Conservation (phyloP, 2,797 vertebrate genomes). For the Semotilus atromaculatus region DNA sequence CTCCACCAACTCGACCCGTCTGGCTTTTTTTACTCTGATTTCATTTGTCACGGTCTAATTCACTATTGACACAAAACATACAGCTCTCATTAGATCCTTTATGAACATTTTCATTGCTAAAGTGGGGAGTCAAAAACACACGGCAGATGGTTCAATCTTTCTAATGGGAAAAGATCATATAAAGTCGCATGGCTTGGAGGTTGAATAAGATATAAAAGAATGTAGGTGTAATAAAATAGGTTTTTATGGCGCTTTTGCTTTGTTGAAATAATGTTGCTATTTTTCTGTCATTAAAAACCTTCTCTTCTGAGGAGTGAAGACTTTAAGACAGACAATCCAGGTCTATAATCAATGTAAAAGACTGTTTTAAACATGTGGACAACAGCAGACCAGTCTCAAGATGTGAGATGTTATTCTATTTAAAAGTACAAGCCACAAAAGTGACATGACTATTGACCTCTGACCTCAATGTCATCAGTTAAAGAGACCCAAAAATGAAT, state of each 20-base stretch:
- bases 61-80: conserved; percentile 53
- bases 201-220: conserved; percentile 11
- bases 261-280: background rate
- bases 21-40: conserved; percentile 40
- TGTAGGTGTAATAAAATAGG: background rate
- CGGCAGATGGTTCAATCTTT: conserved; percentile 48
- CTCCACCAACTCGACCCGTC: conserved; percentile 25
- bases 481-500: background rate
- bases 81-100: conserved; percentile 53
- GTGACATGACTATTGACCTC: background rate
- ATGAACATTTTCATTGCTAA: conserved; percentile 43
- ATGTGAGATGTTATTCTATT: background rate
- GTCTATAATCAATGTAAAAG: background rate
- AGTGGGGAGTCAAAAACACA: conserved; percentile 40
- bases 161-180: conserved; percentile 33
- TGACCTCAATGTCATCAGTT: background rate
- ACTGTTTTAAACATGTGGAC: background rate
- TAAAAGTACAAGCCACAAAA: background rate
- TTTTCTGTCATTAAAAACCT: background rate
- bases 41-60: conserved; percentile 53
- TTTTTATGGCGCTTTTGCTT: conserved; percentile 18
- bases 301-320: background rate
- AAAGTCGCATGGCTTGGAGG: conserved; percentile 33
- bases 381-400: background rate
- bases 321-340: background rate